These are phyloP conservation scores for Scaptomyza polygonia DNA, from an alignment of 2,888 invertebrate species.

Conservation along the genomic window DNA sequence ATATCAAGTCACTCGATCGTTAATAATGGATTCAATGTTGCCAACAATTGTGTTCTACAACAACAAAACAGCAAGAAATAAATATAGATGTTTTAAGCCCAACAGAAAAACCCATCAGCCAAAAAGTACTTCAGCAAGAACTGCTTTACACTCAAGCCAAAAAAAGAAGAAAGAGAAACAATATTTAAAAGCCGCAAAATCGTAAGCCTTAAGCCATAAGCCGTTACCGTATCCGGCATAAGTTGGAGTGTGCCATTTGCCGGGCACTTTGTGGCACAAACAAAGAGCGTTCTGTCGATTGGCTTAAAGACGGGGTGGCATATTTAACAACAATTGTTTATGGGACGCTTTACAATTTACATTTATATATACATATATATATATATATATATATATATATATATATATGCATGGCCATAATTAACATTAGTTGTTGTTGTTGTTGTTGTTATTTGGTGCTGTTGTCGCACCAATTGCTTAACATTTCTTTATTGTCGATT, in stretches of 20 bases:
- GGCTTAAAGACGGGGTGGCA: slow-evolving; percentile 29
- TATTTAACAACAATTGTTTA: slow-evolving; percentile 54
- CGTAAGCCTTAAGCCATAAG: slow-evolving; percentile 15
- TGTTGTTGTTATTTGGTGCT: slow-evolving; percentile 17
- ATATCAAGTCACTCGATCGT: slow-evolving; percentile 21
- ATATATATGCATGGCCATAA: too few species aligned
- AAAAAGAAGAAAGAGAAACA: too few species aligned
- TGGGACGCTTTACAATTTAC: slow-evolving; percentile 60
- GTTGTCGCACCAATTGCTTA: slow-evolving; percentile 61
- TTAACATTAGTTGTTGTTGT: slow-evolving; percentile 35
- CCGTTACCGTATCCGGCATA: slow-evolving; percentile 51
- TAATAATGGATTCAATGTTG: background rate
- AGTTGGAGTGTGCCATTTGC: slow-evolving; percentile 41
- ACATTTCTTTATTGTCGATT: slow-evolving; percentile 62
- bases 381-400: too few species aligned
- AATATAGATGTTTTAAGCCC: background rate
- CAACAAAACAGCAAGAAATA: background rate
- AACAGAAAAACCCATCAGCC: slow-evolving; percentile 7
- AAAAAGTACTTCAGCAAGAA: slow-evolving; percentile 5
- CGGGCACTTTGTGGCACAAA: slow-evolving; percentile 22
- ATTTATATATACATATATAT: slow-evolving; percentile 62
- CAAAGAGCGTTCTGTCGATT: slow-evolving; percentile 12
- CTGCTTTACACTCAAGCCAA: slow-evolving; percentile 38
- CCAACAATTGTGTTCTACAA: slow-evolving; percentile 1
- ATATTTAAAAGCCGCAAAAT: background rate